These are phyloP conservation scores for Sisor rabdophorus DNA, from an alignment of 2,113 vertebrate species.

Conservation along the genomic window DNA sequence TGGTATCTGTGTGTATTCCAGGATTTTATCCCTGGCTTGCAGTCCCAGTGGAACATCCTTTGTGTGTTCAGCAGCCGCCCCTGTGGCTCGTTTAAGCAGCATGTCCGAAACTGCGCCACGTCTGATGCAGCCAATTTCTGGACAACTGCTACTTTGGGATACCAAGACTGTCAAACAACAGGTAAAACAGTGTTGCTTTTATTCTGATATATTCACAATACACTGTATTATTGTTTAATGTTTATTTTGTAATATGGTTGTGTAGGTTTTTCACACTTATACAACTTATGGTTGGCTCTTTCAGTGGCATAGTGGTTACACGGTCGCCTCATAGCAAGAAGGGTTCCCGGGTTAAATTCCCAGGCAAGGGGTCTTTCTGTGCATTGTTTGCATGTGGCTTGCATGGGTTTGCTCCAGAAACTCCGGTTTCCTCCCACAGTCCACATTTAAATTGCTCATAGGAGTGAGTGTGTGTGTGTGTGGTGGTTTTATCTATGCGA, in stretches of 20 bases:
- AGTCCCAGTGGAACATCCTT: conserved; percentile 92
- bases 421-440: too few species aligned
- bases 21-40: conserved; percentile 91
- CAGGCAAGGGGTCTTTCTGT: too few species aligned
- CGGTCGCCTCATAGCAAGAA: too few species aligned
- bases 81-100: conserved; percentile 56
- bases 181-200: conserved; percentile 61
- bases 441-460: too few species aligned
- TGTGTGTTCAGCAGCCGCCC: conserved; percentile 89
- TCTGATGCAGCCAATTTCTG: conserved; percentile 68
- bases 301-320: too few species aligned
- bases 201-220: too few species aligned
- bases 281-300: too few species aligned
- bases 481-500: too few species aligned
- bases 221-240: background rate
- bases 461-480: too few species aligned
- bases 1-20: conserved; percentile 50
- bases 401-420: too few species aligned
- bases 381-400: too few species aligned
- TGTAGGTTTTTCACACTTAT: background rate
- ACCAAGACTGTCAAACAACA: conserved; percentile 97
- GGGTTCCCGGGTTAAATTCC: too few species aligned
- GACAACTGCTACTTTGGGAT: conserved; percentile 91
- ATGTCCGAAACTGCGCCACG: conserved; percentile 49
- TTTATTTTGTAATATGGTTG: conserved; percentile 23